Conservation (phyloP, 2,888 invertebrate genomes). For the Pseudoips prasinana region DNA sequence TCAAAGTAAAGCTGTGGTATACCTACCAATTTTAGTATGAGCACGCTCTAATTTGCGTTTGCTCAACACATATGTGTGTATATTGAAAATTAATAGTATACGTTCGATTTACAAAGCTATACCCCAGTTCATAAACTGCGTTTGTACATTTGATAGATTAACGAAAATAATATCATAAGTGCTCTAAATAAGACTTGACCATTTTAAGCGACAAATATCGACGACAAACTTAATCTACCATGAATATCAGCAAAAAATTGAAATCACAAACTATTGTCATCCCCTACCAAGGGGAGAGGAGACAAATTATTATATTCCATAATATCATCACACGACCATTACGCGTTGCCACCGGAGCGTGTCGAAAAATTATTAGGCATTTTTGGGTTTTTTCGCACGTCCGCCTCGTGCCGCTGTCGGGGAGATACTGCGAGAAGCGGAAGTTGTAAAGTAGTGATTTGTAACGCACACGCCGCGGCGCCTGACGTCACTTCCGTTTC, state of each 20-base stretch:
- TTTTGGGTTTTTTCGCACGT: conserved; percentile 58
- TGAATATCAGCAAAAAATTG: conserved; percentile 45
- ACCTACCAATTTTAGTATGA: too few relatives aligned
- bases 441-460: conserved; percentile 83
- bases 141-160: too few relatives aligned
- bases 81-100: too few relatives aligned
- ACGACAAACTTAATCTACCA: conserved; percentile 32
- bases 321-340: conserved; percentile 77
- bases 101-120: too few relatives aligned
- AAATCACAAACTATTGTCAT: conserved; percentile 48
- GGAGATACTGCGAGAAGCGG: conserved; percentile 64
- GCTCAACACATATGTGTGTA: too few relatives aligned
- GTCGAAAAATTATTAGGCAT: conserved; percentile 69
- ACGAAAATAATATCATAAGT: too few relatives aligned
- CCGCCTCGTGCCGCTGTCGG: conserved; percentile 49
- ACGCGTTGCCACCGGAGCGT: conserved; percentile 62
- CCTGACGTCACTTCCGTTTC: conserved; percentile 72
- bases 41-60: too few relatives aligned
- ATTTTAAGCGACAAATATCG: conserved; percentile 17
- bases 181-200: conserved; percentile 3
- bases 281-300: conserved; percentile 53
- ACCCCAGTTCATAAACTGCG: too few relatives aligned
- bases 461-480: conserved; percentile 81
- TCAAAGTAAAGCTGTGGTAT: too few relatives aligned
- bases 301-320: conserved; percentile 78